Evolutionary conservation across 2,113 vertebrate species (phyloP).

Genomic region (Leucosticte australis): DNA sequence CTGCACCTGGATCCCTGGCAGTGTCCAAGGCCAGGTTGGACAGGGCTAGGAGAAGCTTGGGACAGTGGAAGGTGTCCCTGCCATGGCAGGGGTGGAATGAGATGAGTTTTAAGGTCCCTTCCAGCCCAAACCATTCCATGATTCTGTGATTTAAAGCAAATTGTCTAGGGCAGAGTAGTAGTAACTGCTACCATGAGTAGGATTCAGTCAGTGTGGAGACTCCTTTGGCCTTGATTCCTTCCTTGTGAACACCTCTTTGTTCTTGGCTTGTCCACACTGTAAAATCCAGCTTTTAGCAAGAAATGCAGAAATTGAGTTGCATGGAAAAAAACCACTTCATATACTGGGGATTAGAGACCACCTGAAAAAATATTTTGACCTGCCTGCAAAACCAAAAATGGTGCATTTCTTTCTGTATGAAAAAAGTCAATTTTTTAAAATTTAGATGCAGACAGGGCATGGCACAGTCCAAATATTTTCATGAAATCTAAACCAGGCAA

Average conservation of each 20-base stretch:
- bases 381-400: not conserved
- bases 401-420: not conserved
- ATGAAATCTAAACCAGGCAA: not conserved
- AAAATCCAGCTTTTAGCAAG: not conserved
- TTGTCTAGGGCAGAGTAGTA: not conserved
- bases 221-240: not conserved
- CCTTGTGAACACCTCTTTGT: not conserved
- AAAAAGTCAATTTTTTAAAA: not conserved
- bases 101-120: not conserved
- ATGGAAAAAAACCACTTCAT: not conserved
- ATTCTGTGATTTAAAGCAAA: not conserved
- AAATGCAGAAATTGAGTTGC: not conserved
- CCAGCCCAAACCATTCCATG: not conserved
- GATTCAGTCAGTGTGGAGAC: not conserved
- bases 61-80: not conserved
- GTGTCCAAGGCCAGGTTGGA: not conserved
- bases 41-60: not conserved
- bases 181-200: not conserved
- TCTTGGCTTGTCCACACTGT: not conserved
- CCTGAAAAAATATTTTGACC: not conserved
- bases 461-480: not conserved
- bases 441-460: not conserved
- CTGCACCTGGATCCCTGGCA: not conserved
- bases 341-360: not conserved
- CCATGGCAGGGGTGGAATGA: fast-evolving